These are phyloP conservation scores for Poecilia wingei DNA, from an alignment of 2,797 vertebrate genomes.

Conservation along the genomic window DNA sequence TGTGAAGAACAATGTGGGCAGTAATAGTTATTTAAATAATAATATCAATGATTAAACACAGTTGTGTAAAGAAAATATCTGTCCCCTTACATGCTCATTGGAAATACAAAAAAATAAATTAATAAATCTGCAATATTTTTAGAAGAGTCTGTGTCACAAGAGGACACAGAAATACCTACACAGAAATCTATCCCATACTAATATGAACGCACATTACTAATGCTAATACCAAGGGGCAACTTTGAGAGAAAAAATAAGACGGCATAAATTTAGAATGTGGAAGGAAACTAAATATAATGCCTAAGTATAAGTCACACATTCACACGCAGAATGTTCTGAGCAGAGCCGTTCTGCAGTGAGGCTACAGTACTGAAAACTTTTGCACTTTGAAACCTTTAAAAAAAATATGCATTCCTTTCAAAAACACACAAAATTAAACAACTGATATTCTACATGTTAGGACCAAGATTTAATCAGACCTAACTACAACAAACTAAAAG, in stretches of 20 bases:
- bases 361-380: neutral
- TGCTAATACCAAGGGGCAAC: neutral
- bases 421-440: neutral
- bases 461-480: neutral
- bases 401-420: neutral
- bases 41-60: neutral
- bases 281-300: neutral
- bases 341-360: neutral
- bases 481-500: neutral
- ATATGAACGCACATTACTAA: neutral
- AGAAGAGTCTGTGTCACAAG: neutral
- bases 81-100: neutral
- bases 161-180: neutral
- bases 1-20: neutral
- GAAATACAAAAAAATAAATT: neutral
- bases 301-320: neutral
- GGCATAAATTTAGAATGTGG: neutral
- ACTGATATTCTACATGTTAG: neutral
- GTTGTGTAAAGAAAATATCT: neutral
- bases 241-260: neutral
- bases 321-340: neutral
- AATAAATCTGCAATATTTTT: neutral
- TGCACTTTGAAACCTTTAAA: neutral
- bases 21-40: neutral
- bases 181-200: neutral